These are phyloP conservation scores for Petrolisthes manimaculis DNA, from an alignment of 2,888 invertebrate genomes.

Conservation along the genomic window DNA sequence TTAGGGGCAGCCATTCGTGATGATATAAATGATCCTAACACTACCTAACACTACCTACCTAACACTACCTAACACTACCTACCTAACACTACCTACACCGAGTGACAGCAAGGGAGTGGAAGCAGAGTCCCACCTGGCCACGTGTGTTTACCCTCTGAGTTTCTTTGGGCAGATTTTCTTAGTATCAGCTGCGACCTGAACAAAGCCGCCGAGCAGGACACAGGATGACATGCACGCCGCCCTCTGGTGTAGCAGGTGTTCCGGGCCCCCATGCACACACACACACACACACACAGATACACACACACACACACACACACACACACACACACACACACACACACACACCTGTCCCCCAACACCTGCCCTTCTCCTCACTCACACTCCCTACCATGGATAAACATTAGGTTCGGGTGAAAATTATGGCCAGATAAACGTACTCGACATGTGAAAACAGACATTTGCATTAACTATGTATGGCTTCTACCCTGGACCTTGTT, in stretches of 20 bases:
- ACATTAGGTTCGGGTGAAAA: too few species aligned
- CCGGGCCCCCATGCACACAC: background rate
- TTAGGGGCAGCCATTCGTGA: too few species aligned
- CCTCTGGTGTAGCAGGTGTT: too few species aligned
- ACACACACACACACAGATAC: background rate
- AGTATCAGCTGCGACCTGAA: conserved; percentile 28
- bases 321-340: background rate
- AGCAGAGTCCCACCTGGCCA: background rate
- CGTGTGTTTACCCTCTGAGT: conserved; percentile 21
- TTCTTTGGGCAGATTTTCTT: background rate
- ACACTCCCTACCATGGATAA: background rate
- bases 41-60: too few species aligned
- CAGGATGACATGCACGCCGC: background rate
- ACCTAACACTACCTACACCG: too few species aligned
- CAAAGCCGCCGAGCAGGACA: conserved; percentile 15
- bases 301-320: conserved; percentile 5
- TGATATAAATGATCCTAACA: too few species aligned
- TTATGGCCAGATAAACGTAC: too few species aligned
- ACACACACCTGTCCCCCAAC: background rate
- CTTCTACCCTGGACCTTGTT: too few species aligned
- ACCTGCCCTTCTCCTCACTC: background rate
- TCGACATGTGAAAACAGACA: too few species aligned
- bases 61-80: too few species aligned
- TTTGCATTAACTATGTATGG: too few species aligned
- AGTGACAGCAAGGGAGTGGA: background rate